Evolutionary conservation across 2,113 vertebrate species (phyloP), one percentile per base, ranked within the genome.

Genomic region (Pelecanoides urinatrix): DNA sequence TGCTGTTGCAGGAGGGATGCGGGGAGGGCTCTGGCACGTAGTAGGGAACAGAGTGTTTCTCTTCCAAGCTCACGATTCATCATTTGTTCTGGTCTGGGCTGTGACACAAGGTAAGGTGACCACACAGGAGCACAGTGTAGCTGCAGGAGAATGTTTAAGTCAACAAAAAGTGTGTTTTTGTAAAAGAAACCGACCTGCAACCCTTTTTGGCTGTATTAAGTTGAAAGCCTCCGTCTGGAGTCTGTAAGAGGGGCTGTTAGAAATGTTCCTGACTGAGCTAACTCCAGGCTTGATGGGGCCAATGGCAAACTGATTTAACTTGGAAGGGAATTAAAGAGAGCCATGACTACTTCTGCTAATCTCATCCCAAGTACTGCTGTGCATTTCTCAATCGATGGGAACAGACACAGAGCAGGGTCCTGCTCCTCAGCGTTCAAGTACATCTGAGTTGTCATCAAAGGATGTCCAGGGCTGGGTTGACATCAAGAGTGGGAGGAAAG

Each of bases 121-220:
- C 96, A 94, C 95, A 97, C 91, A 94, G 91, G 74, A 95, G 92
- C 84, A 88, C 61, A 62, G 49, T 26, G 62, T 91, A 92, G 91
- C 83, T 91, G 62, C 80, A 95, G 55, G 91, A 91, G 80, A 95
- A 95, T 83, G 73, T 94, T 97, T 82, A 92, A 94, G 67, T 92
- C 70, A 97, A 95, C 86, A 95, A 42, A 82, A 92, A 50, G 29
- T 11, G n/a, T 91, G 83, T 61, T 96, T 96, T 94, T 81, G 34
- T 93, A 81, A 95, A 97, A 94, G 66, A 92, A 94, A 73, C 27
- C 0, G 4, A 94, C 71, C 67, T 90, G 73, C 42, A 53, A 94
- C n/a, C 7, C 34, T 72, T 85, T 89, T 82, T 76, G 63, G 53
- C 56, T 78, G 55, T 47, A 36, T 59, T 42, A 76, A 62, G 22